These are phyloP conservation scores for Cephalopterus ornatus DNA, from an alignment of 2,113 vertebrate genomes.

Conservation along the genomic window DNA sequence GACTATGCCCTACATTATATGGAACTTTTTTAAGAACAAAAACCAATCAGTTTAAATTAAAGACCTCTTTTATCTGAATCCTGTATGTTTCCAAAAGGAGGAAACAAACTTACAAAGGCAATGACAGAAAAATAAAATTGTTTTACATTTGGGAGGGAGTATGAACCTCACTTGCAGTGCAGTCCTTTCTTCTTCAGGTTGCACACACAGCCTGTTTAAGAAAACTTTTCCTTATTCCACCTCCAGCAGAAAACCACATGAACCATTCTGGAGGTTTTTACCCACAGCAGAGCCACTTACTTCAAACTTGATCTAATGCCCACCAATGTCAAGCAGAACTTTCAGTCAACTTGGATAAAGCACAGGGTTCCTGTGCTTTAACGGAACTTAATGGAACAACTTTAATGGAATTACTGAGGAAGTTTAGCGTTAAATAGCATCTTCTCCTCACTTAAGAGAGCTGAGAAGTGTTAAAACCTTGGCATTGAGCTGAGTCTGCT, in stretches of 20 bases:
- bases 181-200: background rate
- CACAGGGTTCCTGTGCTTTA: background rate
- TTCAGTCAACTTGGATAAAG: background rate
- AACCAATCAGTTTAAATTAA: background rate
- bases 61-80: background rate
- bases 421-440: background rate
- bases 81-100: background rate
- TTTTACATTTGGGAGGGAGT: background rate
- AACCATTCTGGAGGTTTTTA: background rate
- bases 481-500: background rate
- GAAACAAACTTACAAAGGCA: background rate
- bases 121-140: background rate
- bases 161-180: background rate
- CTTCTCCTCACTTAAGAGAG: background rate
- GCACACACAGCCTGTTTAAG: background rate
- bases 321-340: background rate
- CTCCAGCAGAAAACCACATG: background rate
- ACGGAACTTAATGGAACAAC: no score
- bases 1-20: background rate
- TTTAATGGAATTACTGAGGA: background rate
- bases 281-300: background rate
- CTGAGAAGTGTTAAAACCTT: background rate
- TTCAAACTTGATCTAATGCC: background rate
- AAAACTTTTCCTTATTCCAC: background rate
- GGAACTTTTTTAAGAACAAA: background rate